These are phyloP conservation scores for Schrankia costaestrigalis DNA, from an alignment of 2,888 invertebrate species.

Conservation along the genomic window DNA sequence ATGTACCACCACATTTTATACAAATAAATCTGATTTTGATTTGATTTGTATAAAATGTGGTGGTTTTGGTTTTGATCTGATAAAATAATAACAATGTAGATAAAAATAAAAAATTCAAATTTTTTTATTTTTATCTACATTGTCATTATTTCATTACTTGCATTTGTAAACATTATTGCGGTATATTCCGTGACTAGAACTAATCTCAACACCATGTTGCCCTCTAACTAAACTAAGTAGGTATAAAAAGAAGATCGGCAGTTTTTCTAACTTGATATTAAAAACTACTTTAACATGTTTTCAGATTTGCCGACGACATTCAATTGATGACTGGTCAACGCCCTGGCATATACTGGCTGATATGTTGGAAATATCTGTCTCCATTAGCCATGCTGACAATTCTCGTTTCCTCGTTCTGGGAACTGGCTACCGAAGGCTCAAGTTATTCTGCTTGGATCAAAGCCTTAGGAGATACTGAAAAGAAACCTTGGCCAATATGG, in stretches of 20 bases:
- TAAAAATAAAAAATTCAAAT: too few species aligned
- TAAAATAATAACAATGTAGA: too few species aligned
- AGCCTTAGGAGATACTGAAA: slow-evolving; percentile 85
- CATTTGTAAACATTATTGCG: neutral
- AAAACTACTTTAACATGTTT: slow-evolving; percentile 9
- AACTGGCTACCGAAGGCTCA: slow-evolving; percentile 89
- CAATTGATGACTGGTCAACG: slow-evolving; percentile 96
- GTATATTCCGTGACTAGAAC: too few species aligned
- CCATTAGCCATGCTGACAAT: slow-evolving; percentile 94
- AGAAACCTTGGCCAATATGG: slow-evolving; percentile 94
- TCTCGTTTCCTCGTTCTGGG: slow-evolving; percentile 89
- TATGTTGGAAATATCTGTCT: slow-evolving; percentile 97
- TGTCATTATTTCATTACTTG: neutral
- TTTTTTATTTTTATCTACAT: too few species aligned
- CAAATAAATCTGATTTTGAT: too few species aligned
- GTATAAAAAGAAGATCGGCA: too few species aligned
- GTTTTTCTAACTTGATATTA: too few species aligned
- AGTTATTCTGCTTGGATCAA: slow-evolving; percentile 93
- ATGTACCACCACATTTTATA: too few species aligned
- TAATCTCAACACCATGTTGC: too few species aligned
- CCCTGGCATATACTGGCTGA: slow-evolving; percentile 93
- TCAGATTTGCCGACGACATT: slow-evolving; percentile 95
- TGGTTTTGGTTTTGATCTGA: too few species aligned
- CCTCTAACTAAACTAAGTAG: too few species aligned
- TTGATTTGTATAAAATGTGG: too few species aligned